A percentile compares a stretch with the other conserved stretches of the same genome.
These are phyloP conservation scores for Vireo griseus DNA, from an alignment of 2,797 vertebrate genomes.

Conservation along the genomic window DNA sequence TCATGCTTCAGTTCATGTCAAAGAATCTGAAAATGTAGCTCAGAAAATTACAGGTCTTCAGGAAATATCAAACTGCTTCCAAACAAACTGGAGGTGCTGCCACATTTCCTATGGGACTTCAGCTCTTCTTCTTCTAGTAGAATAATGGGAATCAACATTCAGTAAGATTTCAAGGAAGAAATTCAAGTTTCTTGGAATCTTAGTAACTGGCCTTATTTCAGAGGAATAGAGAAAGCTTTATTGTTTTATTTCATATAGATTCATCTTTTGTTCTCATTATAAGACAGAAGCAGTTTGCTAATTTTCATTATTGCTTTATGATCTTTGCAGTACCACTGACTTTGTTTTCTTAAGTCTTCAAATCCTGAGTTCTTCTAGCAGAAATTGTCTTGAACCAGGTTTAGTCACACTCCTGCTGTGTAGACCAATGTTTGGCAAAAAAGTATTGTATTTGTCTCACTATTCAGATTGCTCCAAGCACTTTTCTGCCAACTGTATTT, in stretches of 20 bases:
- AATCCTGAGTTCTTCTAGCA: neutral
- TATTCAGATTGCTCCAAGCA: neutral
- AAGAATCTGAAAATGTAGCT: neutral
- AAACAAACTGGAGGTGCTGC: neutral
- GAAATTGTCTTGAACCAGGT: neutral
- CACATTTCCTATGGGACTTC: neutral
- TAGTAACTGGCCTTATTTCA: neutral
- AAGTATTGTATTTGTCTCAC: neutral
- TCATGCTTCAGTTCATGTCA: neutral
- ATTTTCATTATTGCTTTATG: neutral
- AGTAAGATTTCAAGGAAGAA: neutral
- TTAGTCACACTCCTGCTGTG: neutral
- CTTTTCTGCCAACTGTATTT: neutral
- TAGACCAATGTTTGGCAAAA: neutral
- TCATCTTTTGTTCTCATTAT: neutral
- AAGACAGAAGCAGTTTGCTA: neutral
- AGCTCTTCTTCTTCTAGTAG: neutral
- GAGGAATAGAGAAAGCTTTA: neutral
- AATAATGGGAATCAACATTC: neutral
- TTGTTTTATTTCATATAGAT: neutral
- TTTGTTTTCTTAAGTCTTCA: neutral
- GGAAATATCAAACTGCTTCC: neutral
- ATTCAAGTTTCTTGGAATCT: neutral
- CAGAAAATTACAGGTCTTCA: neutral
- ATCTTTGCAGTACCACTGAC: neutral